Evolutionary conservation across 2,888 invertebrate genomes (phyloP).

Genomic region (Hermaeophaga mercurialis): DNA sequence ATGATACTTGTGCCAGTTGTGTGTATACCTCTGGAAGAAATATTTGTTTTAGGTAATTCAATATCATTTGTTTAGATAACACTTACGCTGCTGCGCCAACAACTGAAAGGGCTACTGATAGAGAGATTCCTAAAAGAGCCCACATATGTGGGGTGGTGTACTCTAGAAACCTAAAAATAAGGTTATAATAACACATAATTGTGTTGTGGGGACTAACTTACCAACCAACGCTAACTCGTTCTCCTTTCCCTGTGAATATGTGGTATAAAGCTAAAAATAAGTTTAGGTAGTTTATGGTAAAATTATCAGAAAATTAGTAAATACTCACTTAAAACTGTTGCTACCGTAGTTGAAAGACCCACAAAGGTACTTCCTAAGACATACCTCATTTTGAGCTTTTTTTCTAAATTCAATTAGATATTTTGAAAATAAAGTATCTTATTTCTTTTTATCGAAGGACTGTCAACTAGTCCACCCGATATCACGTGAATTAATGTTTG

Average conservation of each 20-base stretch:
- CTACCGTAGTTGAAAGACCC: constrained; percentile 50
- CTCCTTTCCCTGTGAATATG: constrained; percentile 83
- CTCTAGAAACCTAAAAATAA: constrained; percentile 73
- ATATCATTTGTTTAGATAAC: background rate
- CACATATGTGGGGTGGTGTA: constrained; percentile 95
- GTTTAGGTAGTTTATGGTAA: background rate
- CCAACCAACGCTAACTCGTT: constrained; percentile 86
- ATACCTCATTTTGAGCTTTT: constrained; percentile 57
- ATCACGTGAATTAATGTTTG: constrained; percentile 2
- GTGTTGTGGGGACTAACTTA: constrained; percentile 55
- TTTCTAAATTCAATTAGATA: background rate
- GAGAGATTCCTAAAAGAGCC: constrained; percentile 89
- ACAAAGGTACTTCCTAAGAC: constrained; percentile 54
- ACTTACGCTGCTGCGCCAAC: constrained; percentile 88
- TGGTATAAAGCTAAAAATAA: constrained; percentile 64
- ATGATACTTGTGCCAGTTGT: constrained; percentile 95
- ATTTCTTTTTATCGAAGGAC: background rate
- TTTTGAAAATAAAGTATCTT: background rate
- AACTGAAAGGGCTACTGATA: constrained; percentile 92
- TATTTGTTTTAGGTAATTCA: constrained; percentile 65
- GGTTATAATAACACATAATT: background rate
- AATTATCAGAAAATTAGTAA: background rate
- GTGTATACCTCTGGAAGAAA: constrained; percentile 66
- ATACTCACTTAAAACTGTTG: constrained; percentile 48
- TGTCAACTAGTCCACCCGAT: constrained; percentile 11